Conservation (phyloP, 2,888 invertebrate genomes). For the Eustalomyia histrio region DNA sequence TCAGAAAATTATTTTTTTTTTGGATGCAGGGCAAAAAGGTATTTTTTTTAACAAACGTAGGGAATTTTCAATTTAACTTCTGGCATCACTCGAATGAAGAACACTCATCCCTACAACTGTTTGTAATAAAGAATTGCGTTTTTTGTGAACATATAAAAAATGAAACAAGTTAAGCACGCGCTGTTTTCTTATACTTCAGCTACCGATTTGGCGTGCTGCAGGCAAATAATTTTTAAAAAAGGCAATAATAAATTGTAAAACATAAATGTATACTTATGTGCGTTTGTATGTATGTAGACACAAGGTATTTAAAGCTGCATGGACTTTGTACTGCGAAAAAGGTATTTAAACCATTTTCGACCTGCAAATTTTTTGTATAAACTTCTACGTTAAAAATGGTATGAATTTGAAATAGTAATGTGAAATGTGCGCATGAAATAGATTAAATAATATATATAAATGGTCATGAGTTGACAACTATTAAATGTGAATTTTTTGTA, state of each 20-base stretch:
- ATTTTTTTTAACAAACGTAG: too few relatives aligned
- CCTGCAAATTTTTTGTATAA: constrained; percentile 9
- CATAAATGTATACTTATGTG: constrained; percentile 10
- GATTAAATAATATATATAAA: too few relatives aligned
- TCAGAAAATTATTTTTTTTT: too few relatives aligned
- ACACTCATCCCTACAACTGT: too few relatives aligned
- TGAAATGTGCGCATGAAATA: too few relatives aligned
- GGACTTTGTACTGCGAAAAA: constrained; percentile 25
- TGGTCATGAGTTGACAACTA: too few relatives aligned
- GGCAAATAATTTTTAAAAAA: constrained; percentile 29
- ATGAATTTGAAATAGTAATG: too few relatives aligned
- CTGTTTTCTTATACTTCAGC: constrained; percentile 34
- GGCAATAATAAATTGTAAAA: background rate
- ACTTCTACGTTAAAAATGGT: too few relatives aligned
- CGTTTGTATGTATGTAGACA: constrained; percentile 1
- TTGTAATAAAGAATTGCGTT: constrained; percentile 1
- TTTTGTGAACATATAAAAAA: constrained; percentile 37
- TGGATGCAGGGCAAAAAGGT: too few relatives aligned
- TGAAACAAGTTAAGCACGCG: constrained; percentile 61
- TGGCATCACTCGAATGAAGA: too few relatives aligned
- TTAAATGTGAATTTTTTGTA: too few relatives aligned
- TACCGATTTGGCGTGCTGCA: constrained; percentile 49
- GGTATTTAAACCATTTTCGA: constrained; percentile 13
- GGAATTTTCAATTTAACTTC: too few relatives aligned
- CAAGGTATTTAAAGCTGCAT: constrained; percentile 6